A percentile compares a stretch with the other conserved stretches of the same genome.
Conservation (phyloP, 1,140 invertebrate species). For the Ceratina australensis region DNA sequence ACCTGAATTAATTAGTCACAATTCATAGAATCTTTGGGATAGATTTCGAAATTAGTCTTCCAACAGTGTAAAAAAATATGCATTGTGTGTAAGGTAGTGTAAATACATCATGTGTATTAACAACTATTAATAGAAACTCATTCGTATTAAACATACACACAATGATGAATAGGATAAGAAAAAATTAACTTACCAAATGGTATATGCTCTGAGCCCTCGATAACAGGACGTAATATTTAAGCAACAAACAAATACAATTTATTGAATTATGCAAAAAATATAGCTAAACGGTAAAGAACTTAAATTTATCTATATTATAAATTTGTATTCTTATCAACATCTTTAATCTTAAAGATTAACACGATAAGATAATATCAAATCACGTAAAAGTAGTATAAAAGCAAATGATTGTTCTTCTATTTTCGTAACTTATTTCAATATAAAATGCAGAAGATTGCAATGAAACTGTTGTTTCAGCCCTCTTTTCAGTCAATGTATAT, state of each 20-base stretch:
- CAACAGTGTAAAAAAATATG: slow-evolving; percentile 38
- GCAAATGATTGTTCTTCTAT: slow-evolving; percentile 13
- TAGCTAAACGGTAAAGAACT: slow-evolving; percentile 39
- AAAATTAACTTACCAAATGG: slow-evolving; percentile 73
- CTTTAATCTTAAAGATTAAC: neutral
- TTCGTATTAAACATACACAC: slow-evolving; percentile 57
- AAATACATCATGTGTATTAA: slow-evolving; percentile 51
- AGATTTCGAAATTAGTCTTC: slow-evolving; percentile 50
- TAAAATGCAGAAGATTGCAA: slow-evolving; percentile 22
- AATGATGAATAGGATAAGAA: slow-evolving; percentile 65
- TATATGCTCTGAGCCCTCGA: slow-evolving; percentile 74
- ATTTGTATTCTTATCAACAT: slow-evolving; percentile 1
- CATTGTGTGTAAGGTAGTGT: slow-evolving; percentile 9
- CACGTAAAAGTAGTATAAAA: slow-evolving; percentile 14
- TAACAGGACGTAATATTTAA: slow-evolving; percentile 74
- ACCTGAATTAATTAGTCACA: slow-evolving; percentile 60
- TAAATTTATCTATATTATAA: slow-evolving; percentile 32
- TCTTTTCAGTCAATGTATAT: slow-evolving; percentile 33
- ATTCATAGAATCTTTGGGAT: slow-evolving; percentile 53
- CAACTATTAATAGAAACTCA: slow-evolving; percentile 43
- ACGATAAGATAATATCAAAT: slow-evolving; percentile 4
- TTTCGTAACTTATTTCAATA: neutral
- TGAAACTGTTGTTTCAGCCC: slow-evolving; percentile 28
- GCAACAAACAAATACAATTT: slow-evolving; percentile 73
- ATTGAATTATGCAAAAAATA: slow-evolving; percentile 54